phyloP scores from a whole-genome alignment of 2,888 invertebrate genomes.

The Lepas anatifera region DNA sequence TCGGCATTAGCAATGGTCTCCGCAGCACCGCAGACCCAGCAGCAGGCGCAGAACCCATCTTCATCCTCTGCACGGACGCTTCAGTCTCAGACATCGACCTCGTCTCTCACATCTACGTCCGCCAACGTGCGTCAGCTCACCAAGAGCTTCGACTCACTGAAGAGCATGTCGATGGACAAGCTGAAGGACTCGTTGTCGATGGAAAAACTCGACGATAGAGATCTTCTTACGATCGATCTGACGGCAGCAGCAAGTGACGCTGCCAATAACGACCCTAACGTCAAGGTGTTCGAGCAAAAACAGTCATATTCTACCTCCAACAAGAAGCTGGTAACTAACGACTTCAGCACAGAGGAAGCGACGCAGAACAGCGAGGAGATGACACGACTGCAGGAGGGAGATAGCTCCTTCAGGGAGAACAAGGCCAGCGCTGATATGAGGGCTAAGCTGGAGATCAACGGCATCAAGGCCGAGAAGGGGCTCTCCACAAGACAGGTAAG shows the following conservation, averaged over 20 bases:
- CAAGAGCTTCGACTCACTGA: constrained; percentile 4
- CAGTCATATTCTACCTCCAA: not conserved
- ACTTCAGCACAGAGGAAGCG: constrained; percentile 56
- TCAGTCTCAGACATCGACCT: not conserved
- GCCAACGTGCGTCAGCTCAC: not conserved
- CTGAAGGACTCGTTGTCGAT: constrained; percentile 6
- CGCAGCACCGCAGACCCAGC: too few species aligned
- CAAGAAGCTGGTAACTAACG: constrained; percentile 51
- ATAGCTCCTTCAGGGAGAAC: constrained; percentile 66
- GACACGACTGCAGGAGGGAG: constrained; percentile 65
- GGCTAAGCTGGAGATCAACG: constrained; percentile 68
- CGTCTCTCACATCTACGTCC: not conserved
- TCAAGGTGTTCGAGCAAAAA: constrained; percentile 2
- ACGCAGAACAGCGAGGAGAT: constrained; percentile 57
- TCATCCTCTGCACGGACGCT: not conserved
- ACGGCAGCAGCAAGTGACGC: not conserved
- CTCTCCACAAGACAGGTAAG: constrained; percentile 57
- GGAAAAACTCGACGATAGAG: not conserved
- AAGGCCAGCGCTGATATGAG: constrained; percentile 57
- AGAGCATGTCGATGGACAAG: constrained; percentile 4
- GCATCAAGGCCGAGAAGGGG: constrained; percentile 72
- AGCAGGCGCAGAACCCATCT: too few species aligned
- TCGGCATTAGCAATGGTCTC: too few species aligned
- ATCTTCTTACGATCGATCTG: not conserved
- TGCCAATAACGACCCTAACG: not conserved